Conservation (phyloP, 2,113 vertebrate genomes). For the Colaptes auratus region DNA sequence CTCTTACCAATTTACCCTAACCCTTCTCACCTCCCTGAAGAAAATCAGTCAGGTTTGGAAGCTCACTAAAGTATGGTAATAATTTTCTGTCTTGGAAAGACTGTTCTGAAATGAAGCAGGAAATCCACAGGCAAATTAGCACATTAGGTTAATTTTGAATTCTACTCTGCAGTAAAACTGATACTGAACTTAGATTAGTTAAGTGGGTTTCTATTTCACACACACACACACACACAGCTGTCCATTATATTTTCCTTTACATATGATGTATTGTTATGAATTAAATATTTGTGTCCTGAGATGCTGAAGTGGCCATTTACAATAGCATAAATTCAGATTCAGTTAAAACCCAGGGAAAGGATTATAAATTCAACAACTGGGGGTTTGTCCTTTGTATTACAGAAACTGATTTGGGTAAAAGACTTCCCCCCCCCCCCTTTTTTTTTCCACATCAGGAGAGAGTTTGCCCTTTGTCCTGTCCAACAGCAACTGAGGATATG, state of each 20-base stretch:
- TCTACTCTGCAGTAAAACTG: background rate
- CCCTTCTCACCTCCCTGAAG: background rate
- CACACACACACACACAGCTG: too few relatives aligned
- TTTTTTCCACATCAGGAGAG: background rate
- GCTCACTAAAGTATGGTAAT: background rate
- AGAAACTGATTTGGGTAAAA: background rate
- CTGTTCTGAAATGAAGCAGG: background rate
- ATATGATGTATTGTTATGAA: background rate
- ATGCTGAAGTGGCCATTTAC: background rate
- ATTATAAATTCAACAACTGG: background rate
- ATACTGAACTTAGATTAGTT: background rate
- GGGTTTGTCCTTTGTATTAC: background rate
- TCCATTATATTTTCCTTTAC: background rate
- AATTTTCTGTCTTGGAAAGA: background rate
- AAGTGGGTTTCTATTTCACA: background rate
- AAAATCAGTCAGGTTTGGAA: background rate
- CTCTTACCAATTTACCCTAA: background rate
- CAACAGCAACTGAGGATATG: background rate
- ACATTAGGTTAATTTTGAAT: slow-evolving; percentile 1
- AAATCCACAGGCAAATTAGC: background rate
- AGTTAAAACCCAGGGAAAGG: background rate
- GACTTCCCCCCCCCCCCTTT: too few relatives aligned
- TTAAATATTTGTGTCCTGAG: background rate
- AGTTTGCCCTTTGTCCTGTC: background rate
- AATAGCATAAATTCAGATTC: background rate